A percentile compares a stretch with the other conserved stretches of the same genome.
Conservation (phyloP, 1,140 invertebrate genomes). For the Druon quercuslanigerum region DNA sequence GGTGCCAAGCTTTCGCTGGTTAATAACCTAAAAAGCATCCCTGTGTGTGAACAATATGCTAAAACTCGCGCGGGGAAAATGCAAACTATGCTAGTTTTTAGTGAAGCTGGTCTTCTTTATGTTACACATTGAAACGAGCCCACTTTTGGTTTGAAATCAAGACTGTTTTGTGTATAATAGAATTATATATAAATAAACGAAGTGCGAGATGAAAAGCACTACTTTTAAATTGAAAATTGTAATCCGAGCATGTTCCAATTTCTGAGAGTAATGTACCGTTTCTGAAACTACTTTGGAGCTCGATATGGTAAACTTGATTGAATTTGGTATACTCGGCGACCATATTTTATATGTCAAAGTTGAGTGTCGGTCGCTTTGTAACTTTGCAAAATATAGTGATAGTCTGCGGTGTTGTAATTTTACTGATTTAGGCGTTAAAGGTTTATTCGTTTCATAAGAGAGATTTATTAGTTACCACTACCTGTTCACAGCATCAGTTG, state of each 20-base stretch:
- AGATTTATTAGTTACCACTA: slow-evolving; percentile 21
- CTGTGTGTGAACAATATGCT: too few species aligned
- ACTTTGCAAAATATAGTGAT: slow-evolving; percentile 1
- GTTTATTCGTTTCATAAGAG: slow-evolving; percentile 9
- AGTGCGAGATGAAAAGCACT: too few species aligned
- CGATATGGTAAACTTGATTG: slow-evolving; percentile 4
- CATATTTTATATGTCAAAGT: background rate
- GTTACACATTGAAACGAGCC: too few species aligned
- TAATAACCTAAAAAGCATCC: too few species aligned
- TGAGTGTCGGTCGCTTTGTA: background rate
- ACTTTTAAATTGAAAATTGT: background rate
- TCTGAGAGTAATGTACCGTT: background rate
- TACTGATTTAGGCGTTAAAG: slow-evolving; percentile 7
- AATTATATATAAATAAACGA: too few species aligned
- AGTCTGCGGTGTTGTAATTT: slow-evolving; percentile 16
- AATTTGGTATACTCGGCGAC: background rate
- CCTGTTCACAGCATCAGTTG: slow-evolving; percentile 9
- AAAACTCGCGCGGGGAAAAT: too few species aligned
- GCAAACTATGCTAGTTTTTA: too few species aligned
- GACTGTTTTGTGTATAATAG: too few species aligned
- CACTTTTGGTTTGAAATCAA: too few species aligned
- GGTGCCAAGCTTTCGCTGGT: too few species aligned
- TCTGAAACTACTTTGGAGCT: background rate
- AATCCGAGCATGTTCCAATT: background rate
- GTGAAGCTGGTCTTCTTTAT: too few species aligned